Conservation (phyloP, 2,797 vertebrate species). For the Cetoscarus ocellatus region DNA sequence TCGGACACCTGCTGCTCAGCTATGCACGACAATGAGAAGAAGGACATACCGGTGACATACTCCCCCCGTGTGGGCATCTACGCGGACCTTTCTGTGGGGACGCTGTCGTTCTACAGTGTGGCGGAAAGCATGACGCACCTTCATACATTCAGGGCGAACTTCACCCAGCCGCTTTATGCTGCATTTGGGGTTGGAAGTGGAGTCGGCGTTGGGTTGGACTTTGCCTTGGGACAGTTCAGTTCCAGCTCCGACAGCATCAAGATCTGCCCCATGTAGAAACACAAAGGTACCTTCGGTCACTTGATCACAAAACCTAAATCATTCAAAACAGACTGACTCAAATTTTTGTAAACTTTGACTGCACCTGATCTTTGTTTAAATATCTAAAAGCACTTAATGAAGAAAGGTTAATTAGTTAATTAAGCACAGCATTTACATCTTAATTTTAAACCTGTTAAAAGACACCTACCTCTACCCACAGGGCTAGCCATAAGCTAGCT, state of each 20-base stretch:
- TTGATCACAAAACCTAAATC: neutral
- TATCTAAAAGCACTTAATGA: constrained; percentile 16
- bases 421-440: no score
- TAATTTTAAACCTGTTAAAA: no score
- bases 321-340: constrained; percentile 4
- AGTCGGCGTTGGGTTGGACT: constrained; percentile 85
- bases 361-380: neutral
- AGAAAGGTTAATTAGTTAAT: neutral
- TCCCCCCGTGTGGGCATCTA: constrained; percentile 84
- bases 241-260: constrained; percentile 83
- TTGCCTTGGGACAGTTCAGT: constrained; percentile 83
- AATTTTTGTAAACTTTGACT: neutral
- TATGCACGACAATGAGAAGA: constrained; percentile 83
- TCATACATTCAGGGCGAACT: constrained; percentile 79
- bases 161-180: constrained; percentile 81
- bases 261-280: constrained; percentile 80
- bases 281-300: no score
- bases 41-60: constrained; percentile 82
- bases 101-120: constrained; percentile 82
- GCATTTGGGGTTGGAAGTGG: constrained; percentile 85
- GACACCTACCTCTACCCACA: no score
- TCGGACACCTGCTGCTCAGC: constrained; percentile 85
- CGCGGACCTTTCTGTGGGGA: constrained; percentile 70
- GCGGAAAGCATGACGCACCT: constrained; percentile 80
- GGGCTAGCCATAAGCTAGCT: no score